Conservation (phyloP, 2,113 vertebrate genomes). For the Pteropus alecto region DNA sequence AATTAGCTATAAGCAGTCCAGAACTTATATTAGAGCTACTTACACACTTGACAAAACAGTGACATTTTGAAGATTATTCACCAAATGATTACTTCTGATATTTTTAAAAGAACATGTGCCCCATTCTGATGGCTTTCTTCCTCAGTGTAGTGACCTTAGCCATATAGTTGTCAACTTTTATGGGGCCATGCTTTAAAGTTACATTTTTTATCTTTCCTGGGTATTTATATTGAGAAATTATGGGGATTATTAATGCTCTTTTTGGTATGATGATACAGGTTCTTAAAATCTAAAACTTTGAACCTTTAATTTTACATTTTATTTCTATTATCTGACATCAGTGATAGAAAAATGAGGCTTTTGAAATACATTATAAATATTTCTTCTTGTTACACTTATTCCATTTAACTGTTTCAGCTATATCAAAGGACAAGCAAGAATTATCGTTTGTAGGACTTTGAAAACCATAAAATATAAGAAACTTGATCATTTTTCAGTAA, state of each 20-base stretch:
- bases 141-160: background rate
- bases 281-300: conserved; percentile 45
- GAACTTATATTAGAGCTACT: background rate
- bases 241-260: background rate
- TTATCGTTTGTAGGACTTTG: conserved; percentile 57
- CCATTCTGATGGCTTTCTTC: background rate
- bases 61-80: background rate
- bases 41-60: background rate
- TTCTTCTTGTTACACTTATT: conserved; percentile 35
- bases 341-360: conserved; percentile 8
- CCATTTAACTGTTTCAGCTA: conserved; percentile 34
- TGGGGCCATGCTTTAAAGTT: background rate
- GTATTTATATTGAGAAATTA: conserved; percentile 38
- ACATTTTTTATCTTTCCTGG: background rate
- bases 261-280: background rate
- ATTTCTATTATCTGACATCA: conserved; percentile 52
- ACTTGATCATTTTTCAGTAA: conserved; percentile 60
- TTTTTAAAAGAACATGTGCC: background rate
- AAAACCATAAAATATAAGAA: conserved; percentile 60
- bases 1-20: background rate
- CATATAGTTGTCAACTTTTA: conserved; percentile 28
- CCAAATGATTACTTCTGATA: conserved; percentile 30
- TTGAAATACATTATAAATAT: conserved; percentile 45
- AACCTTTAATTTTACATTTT: conserved; percentile 50
- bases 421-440: conserved; percentile 38